A percentile compares a stretch with the other conserved stretches of the same genome.
Conservation (phyloP, 2,888 invertebrate genomes). For the Heliothis peltigera region DNA sequence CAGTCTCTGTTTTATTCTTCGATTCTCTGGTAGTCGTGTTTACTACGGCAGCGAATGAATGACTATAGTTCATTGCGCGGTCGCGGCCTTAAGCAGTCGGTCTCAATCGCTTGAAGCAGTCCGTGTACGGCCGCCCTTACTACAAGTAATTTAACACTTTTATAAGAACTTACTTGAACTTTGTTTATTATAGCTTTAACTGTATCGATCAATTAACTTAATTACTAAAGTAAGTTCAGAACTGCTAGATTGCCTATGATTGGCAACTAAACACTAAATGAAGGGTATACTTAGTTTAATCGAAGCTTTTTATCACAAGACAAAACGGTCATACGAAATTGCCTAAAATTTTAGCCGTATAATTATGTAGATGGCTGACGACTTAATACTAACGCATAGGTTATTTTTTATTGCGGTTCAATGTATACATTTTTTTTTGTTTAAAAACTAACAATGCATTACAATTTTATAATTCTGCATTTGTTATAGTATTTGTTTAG, state of each 20-base stretch:
- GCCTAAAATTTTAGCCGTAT: background rate
- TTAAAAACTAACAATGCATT: no score
- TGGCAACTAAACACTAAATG: conserved; percentile 4
- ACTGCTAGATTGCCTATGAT: conserved; percentile 27
- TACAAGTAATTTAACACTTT: conserved; percentile 6
- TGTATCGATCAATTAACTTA: conserved; percentile 24
- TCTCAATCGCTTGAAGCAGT: no score
- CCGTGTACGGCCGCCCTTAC: no score
- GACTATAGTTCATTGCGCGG: no score
- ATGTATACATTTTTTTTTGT: no score
- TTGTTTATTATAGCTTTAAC: background rate
- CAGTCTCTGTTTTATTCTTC: no score
- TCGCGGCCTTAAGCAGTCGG: no score
- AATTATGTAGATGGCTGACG: conserved; percentile 10
- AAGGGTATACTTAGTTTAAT: conserved; percentile 24
- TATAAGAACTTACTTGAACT: conserved; percentile 7
- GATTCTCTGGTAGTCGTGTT: no score
- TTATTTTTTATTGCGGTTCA: no score
- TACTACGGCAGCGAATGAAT: no score
- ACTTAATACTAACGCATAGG: background rate
- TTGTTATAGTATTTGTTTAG: no score
- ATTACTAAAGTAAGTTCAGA: conserved; percentile 30
- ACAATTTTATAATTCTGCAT: no score
- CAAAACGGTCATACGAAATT: background rate
- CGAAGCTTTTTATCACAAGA: conserved; percentile 18